Conservation (phyloP, 2,888 invertebrate species). For the Resseliella maxima region DNA sequence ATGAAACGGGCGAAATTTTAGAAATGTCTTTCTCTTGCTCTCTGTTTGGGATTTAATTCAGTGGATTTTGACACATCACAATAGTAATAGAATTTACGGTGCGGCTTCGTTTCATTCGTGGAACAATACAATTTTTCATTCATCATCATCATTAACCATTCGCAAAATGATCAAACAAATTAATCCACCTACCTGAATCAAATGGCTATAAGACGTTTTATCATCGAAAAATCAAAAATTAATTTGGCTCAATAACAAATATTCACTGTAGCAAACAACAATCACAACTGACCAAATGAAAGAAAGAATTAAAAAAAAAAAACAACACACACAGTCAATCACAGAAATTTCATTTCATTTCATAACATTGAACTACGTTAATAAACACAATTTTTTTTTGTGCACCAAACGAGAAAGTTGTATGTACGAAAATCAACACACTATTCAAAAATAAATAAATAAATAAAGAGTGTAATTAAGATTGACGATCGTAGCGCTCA, state of each 20-base stretch:
- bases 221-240: background rate
- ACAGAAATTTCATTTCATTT: background rate
- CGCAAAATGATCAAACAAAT: too few relatives aligned
- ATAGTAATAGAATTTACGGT: background rate
- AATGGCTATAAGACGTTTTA: background rate
- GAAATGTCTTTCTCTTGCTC: background rate
- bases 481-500: slow-evolving; percentile 36
- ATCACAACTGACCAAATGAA: background rate
- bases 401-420: background rate
- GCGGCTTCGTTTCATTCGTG: background rate
- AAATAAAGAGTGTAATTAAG: background rate
- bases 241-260: background rate
- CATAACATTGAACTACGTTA: slow-evolving; percentile 20
- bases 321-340: too few relatives aligned
- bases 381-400: background rate
- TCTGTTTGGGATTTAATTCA: too few relatives aligned
- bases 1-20: background rate
- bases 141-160: background rate
- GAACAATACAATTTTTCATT: background rate
- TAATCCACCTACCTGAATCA: too few relatives aligned
- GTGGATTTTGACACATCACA: background rate
- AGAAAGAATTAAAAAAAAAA: background rate
- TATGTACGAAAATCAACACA: background rate
- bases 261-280: background rate
- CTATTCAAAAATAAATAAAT: background rate